Evolutionary conservation across 2,888 invertebrate genomes (phyloP), one percentile per base, ranked within the genome.

Genomic region (Gortyna flavago): DNA sequence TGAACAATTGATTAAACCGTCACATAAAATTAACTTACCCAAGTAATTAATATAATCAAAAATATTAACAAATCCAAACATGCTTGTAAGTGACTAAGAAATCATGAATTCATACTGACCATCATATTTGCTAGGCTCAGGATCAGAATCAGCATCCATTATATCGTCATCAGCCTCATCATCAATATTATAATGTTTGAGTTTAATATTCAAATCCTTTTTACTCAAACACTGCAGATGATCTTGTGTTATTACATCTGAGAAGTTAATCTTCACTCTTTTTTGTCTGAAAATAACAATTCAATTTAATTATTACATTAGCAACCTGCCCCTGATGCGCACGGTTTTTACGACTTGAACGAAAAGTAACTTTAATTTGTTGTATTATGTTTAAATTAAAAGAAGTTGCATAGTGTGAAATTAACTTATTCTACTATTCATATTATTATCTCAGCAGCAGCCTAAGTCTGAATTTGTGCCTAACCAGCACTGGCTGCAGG

Each of bases 71-170:
- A 59, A 7, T 25, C 7, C 1, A 21, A 41, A 35, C 4, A 21
- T 41, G 11, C 11, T 21, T 35, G 62, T 35, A 8, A 59, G 18
- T 35, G 1, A 44, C 9, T 6, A 54, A 25, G 0, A 38, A 32
- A n/a, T 21, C 41, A 71, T 16, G 4, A 13, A 44, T 18, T 35
- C 3, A 32, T 65, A 87, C 80, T 90, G 91, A 96, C 96, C 94
- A 89, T 96, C 94, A 92, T 96, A 96, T 95, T 96, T 96, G 83
- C 94, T 95, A 41, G 88, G 91, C 80, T 95, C 96, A 25, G 86
- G 79, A 73, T 91, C 87, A n/a, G 83, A 90, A 44, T 91, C 90
- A n/a, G 90, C 90, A 6, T 92, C 92, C 44, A 87, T 88, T 89
- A 92, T 89, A 44, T 91, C 88, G n/a, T 90, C 92, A 44, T 93